A percentile compares a stretch with the other conserved stretches of the same genome.
phyloP scores from a whole-genome alignment of 2,797 vertebrate species.

The Anguilla anguilla region DNA sequence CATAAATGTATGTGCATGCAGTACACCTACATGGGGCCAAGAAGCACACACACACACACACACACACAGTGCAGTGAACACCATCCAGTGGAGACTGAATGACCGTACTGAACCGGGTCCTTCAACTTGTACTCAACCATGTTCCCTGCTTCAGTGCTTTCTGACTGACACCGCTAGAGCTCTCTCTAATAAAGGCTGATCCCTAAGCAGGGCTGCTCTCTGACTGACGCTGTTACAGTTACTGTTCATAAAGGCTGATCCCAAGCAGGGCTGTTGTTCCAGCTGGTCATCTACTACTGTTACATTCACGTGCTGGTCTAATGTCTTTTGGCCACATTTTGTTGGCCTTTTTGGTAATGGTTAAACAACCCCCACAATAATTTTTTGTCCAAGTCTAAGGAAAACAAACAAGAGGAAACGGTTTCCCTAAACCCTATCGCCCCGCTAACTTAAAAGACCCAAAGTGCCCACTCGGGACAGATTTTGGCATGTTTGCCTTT shows the following conservation, averaged over 20 bases:
- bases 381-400: constrained; percentile 13
- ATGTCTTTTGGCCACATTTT: constrained; percentile 9
- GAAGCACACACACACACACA: not conserved
- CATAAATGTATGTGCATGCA: too few species aligned
- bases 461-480: constrained; percentile 2
- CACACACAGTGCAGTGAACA: not conserved
- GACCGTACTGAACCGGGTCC: not conserved
- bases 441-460: constrained; percentile 6
- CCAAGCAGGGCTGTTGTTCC: not conserved
- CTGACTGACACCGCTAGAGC: too few species aligned
- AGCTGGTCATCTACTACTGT: constrained; percentile 15
- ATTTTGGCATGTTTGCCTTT: constrained; percentile 21
- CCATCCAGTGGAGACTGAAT: not conserved
- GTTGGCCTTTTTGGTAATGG: constrained; percentile 13
- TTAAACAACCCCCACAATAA: not conserved
- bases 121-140: not conserved
- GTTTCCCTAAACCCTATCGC: constrained; percentile 10
- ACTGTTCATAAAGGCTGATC: not conserved
- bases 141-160: too few species aligned
- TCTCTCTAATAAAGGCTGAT: not conserved
- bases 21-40: too few species aligned
- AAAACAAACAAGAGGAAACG: constrained; percentile 24
- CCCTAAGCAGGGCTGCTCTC: not conserved
- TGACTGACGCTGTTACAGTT: not conserved
- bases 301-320: not conserved